phyloP scores from a whole-genome alignment of 2,888 invertebrate genomes.

The Drosophila mimica region DNA sequence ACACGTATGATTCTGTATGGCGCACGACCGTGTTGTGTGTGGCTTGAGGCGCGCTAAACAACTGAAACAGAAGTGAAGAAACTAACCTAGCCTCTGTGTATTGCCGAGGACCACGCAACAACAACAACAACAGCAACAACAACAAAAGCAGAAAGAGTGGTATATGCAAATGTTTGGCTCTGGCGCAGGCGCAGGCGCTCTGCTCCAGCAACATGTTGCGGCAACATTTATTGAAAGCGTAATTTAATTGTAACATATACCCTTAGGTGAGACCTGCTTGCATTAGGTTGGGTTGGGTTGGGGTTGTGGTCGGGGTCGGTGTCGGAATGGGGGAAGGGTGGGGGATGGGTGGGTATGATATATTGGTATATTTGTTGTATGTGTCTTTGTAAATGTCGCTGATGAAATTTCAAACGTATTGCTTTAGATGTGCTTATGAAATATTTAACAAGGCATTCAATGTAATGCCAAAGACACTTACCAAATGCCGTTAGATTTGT shows the following conservation, averaged over 20 bases:
- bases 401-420: constrained; percentile 33
- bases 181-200: constrained; percentile 47
- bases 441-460: constrained; percentile 64
- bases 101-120: background rate
- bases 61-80: constrained; percentile 54
- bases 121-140: background rate
- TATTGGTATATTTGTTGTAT: background rate
- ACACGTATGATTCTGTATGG: constrained; percentile 13
- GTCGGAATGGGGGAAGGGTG: background rate
- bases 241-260: constrained; percentile 68
- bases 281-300: background rate
- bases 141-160: constrained; percentile 10
- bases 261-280: background rate
- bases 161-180: constrained; percentile 62
- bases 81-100: constrained; percentile 48
- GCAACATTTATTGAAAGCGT: constrained; percentile 72
- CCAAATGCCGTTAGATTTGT: constrained; percentile 65
- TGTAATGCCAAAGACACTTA: constrained; percentile 37
- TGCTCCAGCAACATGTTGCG: constrained; percentile 64
- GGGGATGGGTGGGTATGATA: background rate
- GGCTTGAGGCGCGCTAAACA: constrained; percentile 75
- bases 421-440: constrained; percentile 64
- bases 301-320: too few relatives aligned
- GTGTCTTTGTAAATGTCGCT: background rate
- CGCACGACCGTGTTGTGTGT: constrained; percentile 63